Evolutionary conservation across 2,888 invertebrate genomes (phyloP).

Genomic region (Synergus umbraculus): DNA sequence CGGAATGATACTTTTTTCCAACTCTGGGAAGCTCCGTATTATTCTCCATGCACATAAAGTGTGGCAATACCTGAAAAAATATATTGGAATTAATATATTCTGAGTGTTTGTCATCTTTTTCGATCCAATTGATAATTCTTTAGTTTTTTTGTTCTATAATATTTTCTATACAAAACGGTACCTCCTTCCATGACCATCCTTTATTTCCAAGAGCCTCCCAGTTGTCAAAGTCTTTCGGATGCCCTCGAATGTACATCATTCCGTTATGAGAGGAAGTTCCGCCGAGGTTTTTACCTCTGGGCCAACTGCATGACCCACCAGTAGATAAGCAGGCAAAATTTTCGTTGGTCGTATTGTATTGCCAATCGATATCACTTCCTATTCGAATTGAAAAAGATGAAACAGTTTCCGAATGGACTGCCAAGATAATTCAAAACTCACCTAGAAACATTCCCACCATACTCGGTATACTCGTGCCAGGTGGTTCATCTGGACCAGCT

Average conservation of each 20-base stretch:
- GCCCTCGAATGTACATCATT: slow-evolving; percentile 91
- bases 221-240: slow-evolving; percentile 85
- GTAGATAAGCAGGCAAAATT: slow-evolving; percentile 80
- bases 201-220: slow-evolving; percentile 86
- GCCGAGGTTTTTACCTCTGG: slow-evolving; percentile 85
- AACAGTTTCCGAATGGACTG: neutral
- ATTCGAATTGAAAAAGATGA: neutral
- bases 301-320: slow-evolving; percentile 81
- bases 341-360: slow-evolving; percentile 83
- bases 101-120: no score
- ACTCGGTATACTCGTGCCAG: slow-evolving; percentile 82
- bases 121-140: no score
- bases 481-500: slow-evolving; percentile 86
- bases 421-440: slow-evolving; percentile 61
- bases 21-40: slow-evolving; percentile 82
- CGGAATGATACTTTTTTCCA: slow-evolving; percentile 81
- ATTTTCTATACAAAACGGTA: slow-evolving; percentile 42
- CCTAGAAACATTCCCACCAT: slow-evolving; percentile 84
- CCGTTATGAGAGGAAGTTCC: slow-evolving; percentile 87
- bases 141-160: no score
- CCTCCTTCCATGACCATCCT: slow-evolving; percentile 89
- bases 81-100: neutral
- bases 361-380: slow-evolving; percentile 83
- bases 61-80: slow-evolving; percentile 82
- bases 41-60: slow-evolving; percentile 84